Conservation (phyloP, 2,888 invertebrate species). For the Thecophora atra region DNA sequence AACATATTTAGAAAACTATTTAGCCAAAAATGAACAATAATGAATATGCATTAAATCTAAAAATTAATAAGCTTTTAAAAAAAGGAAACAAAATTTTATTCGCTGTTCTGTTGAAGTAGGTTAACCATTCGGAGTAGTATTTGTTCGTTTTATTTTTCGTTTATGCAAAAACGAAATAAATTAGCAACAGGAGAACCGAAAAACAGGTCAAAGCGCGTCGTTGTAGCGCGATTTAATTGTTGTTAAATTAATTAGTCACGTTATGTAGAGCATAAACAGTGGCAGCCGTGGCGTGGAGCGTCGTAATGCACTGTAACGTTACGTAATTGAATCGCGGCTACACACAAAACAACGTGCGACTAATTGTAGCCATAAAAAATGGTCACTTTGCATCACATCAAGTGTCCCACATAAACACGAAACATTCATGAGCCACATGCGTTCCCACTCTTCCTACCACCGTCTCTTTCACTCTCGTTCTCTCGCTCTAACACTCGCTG, state of each 20-base stretch:
- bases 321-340: conserved; percentile 18
- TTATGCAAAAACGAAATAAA: no score
- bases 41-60: no score
- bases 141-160: no score
- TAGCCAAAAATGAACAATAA: no score
- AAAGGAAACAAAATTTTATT: no score
- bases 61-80: no score
- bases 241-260: conserved; percentile 22
- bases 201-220: not conserved
- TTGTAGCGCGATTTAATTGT: not conserved
- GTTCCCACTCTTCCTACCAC: not conserved
- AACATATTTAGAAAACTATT: no score
- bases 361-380: conserved; percentile 32
- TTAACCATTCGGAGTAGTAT: no score
- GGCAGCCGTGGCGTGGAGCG: not conserved
- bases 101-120: no score
- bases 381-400: conserved; percentile 30
- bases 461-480: no score
- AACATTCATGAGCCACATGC: not conserved
- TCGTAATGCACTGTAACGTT: not conserved
- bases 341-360: conserved; percentile 11
- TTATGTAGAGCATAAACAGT: conserved; percentile 5
- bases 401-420: not conserved
- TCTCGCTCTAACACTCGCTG: not conserved
- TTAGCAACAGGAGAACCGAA: not conserved